These are phyloP conservation scores for Acleris emargana DNA, from an alignment of 2,888 invertebrate species.

Conservation along the genomic window DNA sequence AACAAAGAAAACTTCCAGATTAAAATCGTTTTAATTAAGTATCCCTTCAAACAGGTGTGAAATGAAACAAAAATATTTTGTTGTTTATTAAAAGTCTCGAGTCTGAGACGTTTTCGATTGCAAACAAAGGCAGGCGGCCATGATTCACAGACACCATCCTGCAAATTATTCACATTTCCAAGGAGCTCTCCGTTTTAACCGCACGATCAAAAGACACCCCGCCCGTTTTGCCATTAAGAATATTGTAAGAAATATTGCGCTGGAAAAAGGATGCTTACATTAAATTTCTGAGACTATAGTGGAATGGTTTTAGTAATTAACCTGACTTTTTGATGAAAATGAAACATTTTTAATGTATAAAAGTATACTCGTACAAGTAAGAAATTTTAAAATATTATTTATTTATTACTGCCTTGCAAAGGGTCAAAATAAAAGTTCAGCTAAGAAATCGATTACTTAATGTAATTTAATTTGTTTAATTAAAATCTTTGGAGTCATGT, in stretches of 20 bases:
- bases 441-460: too few relatives aligned
- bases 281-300: conserved; percentile 14
- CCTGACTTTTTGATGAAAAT: conserved; percentile 13
- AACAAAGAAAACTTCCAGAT: conserved; percentile 16
- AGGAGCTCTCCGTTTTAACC: conserved; percentile 33
- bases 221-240: conserved; percentile 27
- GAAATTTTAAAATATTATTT: too few relatives aligned
- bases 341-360: neutral
- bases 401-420: too few relatives aligned
- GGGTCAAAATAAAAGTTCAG: too few relatives aligned
- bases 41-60: conserved; percentile 5
- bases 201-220: conserved; percentile 33
- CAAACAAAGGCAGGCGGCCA: conserved; percentile 24
- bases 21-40: conserved; percentile 23
- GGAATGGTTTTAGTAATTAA: conserved; percentile 30
- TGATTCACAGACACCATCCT: conserved; percentile 33
- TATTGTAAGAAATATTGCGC: conserved; percentile 31
- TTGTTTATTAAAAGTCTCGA: conserved; percentile 28
- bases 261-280: conserved; percentile 23
- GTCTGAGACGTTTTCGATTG: conserved; percentile 20
- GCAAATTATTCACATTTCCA: conserved; percentile 36
- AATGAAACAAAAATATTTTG: conserved; percentile 18
- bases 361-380: too few relatives aligned
- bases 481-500: too few relatives aligned
- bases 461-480: too few relatives aligned